Evolutionary conservation across 2,113 vertebrate genomes (phyloP).

Genomic region (Halcyon malimbica): DNA sequence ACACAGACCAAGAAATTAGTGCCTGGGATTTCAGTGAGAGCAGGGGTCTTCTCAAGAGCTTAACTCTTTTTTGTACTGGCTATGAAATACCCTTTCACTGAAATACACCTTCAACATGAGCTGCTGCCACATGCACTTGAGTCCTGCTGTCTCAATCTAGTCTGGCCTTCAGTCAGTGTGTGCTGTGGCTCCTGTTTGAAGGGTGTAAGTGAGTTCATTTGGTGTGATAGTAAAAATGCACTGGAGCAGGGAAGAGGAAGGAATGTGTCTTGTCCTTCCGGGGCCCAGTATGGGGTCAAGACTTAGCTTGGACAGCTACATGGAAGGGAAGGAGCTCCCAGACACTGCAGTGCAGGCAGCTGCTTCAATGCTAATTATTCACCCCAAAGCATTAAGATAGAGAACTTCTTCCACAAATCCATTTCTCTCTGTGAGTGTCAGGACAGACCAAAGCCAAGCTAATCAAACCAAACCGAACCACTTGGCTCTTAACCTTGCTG

Average conservation of each 20-base stretch:
- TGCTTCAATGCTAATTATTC: background rate
- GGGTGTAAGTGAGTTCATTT: background rate
- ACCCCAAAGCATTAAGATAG: background rate
- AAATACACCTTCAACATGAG: background rate
- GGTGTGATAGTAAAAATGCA: background rate
- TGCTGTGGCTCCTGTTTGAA: background rate
- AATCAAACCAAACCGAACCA: background rate
- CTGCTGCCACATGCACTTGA: background rate
- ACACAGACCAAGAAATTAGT: background rate
- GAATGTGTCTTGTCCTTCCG: background rate
- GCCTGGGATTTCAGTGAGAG: background rate
- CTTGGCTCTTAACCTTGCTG: background rate
- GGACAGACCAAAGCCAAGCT: background rate
- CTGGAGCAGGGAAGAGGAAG: background rate
- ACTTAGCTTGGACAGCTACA: background rate
- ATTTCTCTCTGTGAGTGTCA: background rate
- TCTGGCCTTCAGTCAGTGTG: fast-evolving
- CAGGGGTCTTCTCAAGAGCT: background rate
- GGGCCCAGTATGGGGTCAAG: fast-evolving
- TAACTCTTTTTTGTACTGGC: background rate
- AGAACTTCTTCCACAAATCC: background rate
- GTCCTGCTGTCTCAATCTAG: background rate
- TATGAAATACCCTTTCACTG: background rate
- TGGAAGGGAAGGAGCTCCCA: background rate
- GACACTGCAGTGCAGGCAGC: background rate